phyloP scores from a whole-genome alignment of 2,113 vertebrate species.

The Grus americana region DNA sequence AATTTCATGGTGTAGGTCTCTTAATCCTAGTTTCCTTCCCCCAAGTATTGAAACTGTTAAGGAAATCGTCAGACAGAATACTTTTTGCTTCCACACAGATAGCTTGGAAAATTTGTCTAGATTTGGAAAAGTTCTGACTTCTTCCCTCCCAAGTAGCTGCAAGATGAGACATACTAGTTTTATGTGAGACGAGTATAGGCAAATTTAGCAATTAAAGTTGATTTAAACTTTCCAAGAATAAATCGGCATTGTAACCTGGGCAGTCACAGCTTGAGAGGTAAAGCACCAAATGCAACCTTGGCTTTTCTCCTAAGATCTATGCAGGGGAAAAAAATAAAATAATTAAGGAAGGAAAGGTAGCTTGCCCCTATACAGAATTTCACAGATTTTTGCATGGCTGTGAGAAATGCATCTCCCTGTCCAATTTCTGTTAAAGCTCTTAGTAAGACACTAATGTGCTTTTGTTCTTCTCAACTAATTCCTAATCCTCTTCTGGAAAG shows the following conservation, averaged over 20 bases:
- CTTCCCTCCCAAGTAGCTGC: not conserved
- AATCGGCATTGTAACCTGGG: not conserved
- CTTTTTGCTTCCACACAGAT: not conserved
- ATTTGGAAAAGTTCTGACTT: not conserved
- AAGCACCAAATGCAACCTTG: not conserved
- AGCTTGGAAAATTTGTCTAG: not conserved
- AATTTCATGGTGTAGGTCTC: not conserved
- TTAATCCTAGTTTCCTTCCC: not conserved
- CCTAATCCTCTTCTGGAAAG: not conserved
- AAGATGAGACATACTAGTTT: not conserved
- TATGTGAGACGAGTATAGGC: not conserved
- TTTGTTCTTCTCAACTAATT: not conserved
- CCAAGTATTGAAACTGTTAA: not conserved
- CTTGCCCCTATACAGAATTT: not conserved
- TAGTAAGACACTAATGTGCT: not conserved
- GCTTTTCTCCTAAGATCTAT: not conserved
- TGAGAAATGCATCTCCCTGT: not conserved
- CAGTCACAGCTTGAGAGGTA: not conserved
- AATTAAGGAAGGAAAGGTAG: not conserved
- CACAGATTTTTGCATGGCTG: not conserved
- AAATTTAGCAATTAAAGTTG: not conserved
- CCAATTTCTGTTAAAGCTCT: not conserved
- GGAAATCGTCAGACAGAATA: not conserved
- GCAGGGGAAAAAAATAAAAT: not conserved
- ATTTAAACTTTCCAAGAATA: not conserved